phyloP scores from a whole-genome alignment of 2,797 vertebrate genomes.

The Brotula barbata region DNA sequence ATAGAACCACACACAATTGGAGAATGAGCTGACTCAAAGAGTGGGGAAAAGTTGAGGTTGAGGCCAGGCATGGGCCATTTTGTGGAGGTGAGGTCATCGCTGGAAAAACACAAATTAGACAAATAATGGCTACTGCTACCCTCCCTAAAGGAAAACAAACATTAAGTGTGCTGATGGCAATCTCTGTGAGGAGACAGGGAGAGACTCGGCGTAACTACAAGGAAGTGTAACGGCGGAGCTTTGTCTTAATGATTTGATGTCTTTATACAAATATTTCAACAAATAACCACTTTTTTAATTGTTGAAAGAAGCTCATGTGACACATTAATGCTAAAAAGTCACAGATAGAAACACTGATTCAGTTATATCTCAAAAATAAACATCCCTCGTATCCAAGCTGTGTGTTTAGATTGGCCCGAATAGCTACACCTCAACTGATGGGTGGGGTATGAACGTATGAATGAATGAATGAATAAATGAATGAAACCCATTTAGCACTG shows the following conservation, averaged over 20 bases:
- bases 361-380: conserved; percentile 21
- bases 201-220: not conserved
- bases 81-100: conserved; percentile 63
- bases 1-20: conserved; percentile 46
- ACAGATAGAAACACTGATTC: conserved; percentile 8
- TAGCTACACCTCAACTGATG: conserved; percentile 21
- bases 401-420: conserved; percentile 43
- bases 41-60: conserved; percentile 53
- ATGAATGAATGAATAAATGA: conserved; percentile 75
- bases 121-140: conserved; percentile 24
- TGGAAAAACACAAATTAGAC: conserved; percentile 66
- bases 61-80: conserved; percentile 51
- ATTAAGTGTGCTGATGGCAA: conserved; percentile 29
- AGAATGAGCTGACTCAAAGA: conserved; percentile 62
- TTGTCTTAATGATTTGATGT: not conserved
- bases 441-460: conserved; percentile 37
- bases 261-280: too few relatives aligned
- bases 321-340: not conserved
- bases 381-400: conserved; percentile 20
- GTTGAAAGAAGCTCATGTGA: conserved; percentile 3
- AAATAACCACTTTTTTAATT: too few relatives aligned
- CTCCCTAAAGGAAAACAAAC: conserved; percentile 55
- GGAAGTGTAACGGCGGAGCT: not conserved
- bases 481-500: conserved; percentile 59
- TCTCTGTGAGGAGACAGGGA: conserved; percentile 18